A percentile compares a stretch with the other conserved stretches of the same genome.
These are phyloP conservation scores for Drosophila nr. fundita DNA, from an alignment of 2,888 invertebrate species.

Conservation along the genomic window DNA sequence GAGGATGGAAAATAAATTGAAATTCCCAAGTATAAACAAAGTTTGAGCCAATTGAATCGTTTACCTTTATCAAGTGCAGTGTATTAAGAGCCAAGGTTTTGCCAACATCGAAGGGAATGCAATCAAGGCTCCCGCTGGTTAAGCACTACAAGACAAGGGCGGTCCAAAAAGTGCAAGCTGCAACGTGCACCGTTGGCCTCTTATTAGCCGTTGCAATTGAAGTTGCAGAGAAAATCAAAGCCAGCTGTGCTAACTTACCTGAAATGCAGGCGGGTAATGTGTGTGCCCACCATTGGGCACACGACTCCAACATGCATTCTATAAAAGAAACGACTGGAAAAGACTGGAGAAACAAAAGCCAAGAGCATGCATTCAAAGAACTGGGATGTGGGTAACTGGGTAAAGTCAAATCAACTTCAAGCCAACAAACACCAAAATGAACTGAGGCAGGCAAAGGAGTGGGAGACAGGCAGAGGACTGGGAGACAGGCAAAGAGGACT, in stretches of 20 bases:
- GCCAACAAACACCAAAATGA: conserved; percentile 12
- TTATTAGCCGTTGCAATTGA: conserved; percentile 5
- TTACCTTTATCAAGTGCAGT: not conserved
- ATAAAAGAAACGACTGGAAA: conserved; percentile 85
- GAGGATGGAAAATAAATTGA: not conserved
- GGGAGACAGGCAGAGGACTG: not conserved
- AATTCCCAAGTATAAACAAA: not conserved
- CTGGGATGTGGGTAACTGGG: not conserved
- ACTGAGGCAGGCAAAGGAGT: conserved; percentile 1
- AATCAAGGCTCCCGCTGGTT: conserved; percentile 36
- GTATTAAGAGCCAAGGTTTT: conserved; percentile 14
- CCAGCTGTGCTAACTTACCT: conserved; percentile 85
- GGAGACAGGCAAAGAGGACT: not conserved
- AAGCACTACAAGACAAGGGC: conserved; percentile 70
- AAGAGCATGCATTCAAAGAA: conserved; percentile 56
- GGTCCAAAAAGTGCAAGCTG: conserved; percentile 30
- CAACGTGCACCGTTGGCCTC: conserved; percentile 4
- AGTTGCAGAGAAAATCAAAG: not conserved
- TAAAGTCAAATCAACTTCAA: conserved; percentile 49
- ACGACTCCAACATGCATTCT: conserved; percentile 89
- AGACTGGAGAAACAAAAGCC: conserved; percentile 16
- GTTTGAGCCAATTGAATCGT: not conserved
- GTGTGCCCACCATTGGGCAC: conserved; percentile 85
- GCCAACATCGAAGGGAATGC: conserved; percentile 28
- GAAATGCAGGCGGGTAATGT: conserved; percentile 86